A percentile compares a stretch with the other conserved stretches of the same genome.
phyloP scores from a whole-genome alignment of 2,797 vertebrate genomes.

The Brachymystax lenok region DNA sequence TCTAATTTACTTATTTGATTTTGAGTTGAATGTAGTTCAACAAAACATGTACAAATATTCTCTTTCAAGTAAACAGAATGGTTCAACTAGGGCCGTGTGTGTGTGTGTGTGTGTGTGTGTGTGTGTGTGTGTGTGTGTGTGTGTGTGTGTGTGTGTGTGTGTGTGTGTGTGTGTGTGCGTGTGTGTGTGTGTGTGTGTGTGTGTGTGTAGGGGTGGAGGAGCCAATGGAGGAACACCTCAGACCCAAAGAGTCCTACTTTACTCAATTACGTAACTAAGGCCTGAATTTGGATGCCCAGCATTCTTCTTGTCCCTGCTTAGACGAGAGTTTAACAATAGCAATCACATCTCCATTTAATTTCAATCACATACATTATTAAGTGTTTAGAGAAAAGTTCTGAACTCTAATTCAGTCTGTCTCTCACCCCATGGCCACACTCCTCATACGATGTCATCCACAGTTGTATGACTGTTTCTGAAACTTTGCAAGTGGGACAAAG shows the following conservation, averaged over 20 bases:
- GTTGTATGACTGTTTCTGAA: background rate
- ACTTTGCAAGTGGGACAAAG: constrained; percentile 13
- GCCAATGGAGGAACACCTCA: background rate
- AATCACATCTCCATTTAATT: constrained; percentile 10
- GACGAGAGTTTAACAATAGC: constrained; percentile 15
- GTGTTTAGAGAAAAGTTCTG: constrained; percentile 1
- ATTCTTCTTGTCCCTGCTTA: constrained; percentile 24
- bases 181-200: too few species aligned
- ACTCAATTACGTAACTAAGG: constrained; percentile 31
- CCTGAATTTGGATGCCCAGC: constrained; percentile 1
- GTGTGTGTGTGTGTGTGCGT: too few species aligned
- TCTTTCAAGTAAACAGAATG: too few species aligned
- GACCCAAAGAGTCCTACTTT: background rate
- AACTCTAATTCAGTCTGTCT: constrained; percentile 2
- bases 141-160: too few species aligned
- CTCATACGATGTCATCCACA: background rate
- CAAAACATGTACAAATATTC: too few species aligned
- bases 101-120: too few species aligned
- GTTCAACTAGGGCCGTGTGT: too few species aligned
- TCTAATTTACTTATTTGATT: too few species aligned
- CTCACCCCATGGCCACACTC: background rate
- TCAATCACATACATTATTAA: constrained; percentile 26
- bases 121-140: too few species aligned
- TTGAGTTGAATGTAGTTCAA: too few species aligned
- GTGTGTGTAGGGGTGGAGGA: too few species aligned